Percentiles rank a stretch among this genome's conserved stretches.
These are phyloP conservation scores for Acomys russatus DNA, from an alignment of 2,797 vertebrate genomes.

Conservation along the genomic window DNA sequence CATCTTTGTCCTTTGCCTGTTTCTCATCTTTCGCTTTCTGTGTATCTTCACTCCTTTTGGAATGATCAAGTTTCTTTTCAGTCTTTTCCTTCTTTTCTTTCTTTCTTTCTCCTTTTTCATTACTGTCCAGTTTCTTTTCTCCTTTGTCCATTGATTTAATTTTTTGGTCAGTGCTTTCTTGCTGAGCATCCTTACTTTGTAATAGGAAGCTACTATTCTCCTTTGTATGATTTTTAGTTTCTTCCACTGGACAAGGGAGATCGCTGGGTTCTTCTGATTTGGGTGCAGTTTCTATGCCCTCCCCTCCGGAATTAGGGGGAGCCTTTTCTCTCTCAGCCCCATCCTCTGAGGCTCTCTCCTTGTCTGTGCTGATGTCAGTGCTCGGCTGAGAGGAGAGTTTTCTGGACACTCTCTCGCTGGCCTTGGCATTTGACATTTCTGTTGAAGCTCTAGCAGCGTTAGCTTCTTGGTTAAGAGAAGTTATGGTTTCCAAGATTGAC, in stretches of 20 bases:
- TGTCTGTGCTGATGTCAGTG: conserved; percentile 86
- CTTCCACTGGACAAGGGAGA: conserved; percentile 86
- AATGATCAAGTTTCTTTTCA: conserved; percentile 89
- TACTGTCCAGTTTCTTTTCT: conserved; percentile 88
- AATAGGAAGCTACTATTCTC: conserved; percentile 83
- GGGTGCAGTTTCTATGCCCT: conserved; percentile 84
- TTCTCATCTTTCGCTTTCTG: conserved; percentile 91
- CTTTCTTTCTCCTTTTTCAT: conserved; percentile 89
- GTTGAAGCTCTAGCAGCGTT: conserved; percentile 91
- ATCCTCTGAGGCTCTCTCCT: conserved; percentile 90
- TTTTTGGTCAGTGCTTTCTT: conserved; percentile 88
- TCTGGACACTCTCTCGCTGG: conserved; percentile 85
- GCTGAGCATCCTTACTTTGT: conserved; percentile 86
- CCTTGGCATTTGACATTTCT: conserved; percentile 87
- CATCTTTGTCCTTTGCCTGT: conserved; percentile 87
- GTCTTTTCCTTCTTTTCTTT: conserved; percentile 90
- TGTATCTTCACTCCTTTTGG: conserved; percentile 88
- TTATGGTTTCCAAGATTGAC: conserved; percentile 97
- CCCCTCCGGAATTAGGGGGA: conserved; percentile 79
- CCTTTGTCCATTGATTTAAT: conserved; percentile 86
- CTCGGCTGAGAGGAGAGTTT: conserved; percentile 87
- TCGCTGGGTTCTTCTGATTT: conserved; percentile 88
- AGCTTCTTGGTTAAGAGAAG: conserved; percentile 95
- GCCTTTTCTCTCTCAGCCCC: conserved; percentile 88
- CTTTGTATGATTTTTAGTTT: conserved; percentile 88